These are phyloP conservation scores for Coluber constrictor DNA, from an alignment of 2,797 vertebrate genomes.

Conservation along the genomic window DNA sequence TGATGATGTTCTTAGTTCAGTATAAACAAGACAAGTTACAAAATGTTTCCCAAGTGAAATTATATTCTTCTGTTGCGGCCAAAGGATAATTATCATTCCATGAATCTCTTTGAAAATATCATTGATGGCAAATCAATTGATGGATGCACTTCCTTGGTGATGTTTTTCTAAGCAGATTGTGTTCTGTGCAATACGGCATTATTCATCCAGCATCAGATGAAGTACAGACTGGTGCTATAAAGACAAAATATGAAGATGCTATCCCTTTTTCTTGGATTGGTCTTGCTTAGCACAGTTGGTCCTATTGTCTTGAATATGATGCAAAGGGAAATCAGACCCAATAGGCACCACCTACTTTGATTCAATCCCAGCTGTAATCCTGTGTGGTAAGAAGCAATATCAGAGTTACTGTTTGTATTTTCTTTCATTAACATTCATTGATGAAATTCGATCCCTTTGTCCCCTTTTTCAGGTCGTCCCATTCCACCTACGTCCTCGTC, in stretches of 20 bases:
- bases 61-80: not conserved
- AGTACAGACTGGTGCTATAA: not conserved
- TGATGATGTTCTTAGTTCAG: not conserved
- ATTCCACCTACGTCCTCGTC: constrained; percentile 96
- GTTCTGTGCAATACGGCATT: not conserved
- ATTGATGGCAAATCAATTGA: not conserved
- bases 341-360: not conserved
- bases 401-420: constrained; percentile 41
- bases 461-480: constrained; percentile 91
- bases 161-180: rapidly evolving
- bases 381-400: constrained; percentile 13
- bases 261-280: not conserved
- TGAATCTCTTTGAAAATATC: not conserved
- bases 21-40: not conserved
- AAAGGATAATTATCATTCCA: not conserved
- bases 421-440: constrained; percentile 68
- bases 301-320: not conserved
- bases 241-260: not conserved
- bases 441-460: constrained; percentile 82
- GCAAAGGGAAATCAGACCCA: not conserved
- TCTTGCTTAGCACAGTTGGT: not conserved
- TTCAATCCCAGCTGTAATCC: not conserved
- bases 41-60: not conserved
- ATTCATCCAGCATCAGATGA: not conserved
- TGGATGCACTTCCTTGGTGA: not conserved